Evolutionary conservation across 35 echinoderm and acorn worm genomes (phyloP).

Genomic region (Patiria miniata): DNA sequence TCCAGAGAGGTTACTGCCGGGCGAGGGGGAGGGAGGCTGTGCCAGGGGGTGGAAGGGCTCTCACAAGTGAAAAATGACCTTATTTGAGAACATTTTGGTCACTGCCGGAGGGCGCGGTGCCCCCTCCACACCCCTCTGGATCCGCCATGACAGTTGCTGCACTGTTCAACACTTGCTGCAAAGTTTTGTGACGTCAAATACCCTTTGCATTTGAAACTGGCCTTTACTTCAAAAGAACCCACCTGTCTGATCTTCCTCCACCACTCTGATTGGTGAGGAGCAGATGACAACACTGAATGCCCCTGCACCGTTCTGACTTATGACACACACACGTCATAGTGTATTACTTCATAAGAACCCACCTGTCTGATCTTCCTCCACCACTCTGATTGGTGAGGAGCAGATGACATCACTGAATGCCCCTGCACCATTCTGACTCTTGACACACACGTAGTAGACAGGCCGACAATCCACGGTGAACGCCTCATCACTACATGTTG

Average conservation of each 20-base stretch:
- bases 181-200: too few relatives aligned
- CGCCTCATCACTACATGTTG: slow-evolving; percentile 6
- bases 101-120: too few relatives aligned
- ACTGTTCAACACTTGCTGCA: too few relatives aligned
- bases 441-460: slow-evolving; percentile 55
- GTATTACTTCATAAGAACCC: not conserved
- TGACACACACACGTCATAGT: slow-evolving; percentile 34
- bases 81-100: too few relatives aligned
- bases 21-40: too few relatives aligned
- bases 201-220: too few relatives aligned
- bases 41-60: too few relatives aligned
- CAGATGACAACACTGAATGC: slow-evolving; percentile 12
- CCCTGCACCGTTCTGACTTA: slow-evolving; percentile 44
- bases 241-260: slow-evolving; percentile 27
- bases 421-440: slow-evolving; percentile 54
- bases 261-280: slow-evolving; percentile 46
- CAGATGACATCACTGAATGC: slow-evolving; percentile 2
- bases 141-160: too few relatives aligned
- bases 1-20: too few relatives aligned
- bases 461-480: slow-evolving; percentile 19
- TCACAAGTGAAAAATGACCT: too few relatives aligned
- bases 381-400: slow-evolving; percentile 52
- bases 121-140: too few relatives aligned
- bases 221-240: too few relatives aligned
- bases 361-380: slow-evolving; percentile 45